phyloP scores from a whole-genome alignment of 2,888 invertebrate genomes.

The Diploptera punctata region DNA sequence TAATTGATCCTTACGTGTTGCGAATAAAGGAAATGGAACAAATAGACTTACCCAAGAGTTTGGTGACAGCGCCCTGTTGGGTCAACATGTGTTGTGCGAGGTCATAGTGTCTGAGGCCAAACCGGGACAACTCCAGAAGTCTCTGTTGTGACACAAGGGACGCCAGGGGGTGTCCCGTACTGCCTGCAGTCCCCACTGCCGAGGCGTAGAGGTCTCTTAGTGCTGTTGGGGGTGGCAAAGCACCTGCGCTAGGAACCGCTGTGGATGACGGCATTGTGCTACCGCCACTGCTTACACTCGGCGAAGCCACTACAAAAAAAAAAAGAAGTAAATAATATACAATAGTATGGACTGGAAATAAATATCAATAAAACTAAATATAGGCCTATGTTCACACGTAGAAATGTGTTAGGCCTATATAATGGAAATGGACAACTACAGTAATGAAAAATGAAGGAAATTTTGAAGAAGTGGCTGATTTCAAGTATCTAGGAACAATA shows the following conservation, averaged over 20 bases:
- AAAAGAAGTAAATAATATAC: constrained; percentile 53
- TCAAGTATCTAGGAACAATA: too few species aligned
- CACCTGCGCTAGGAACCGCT: constrained; percentile 48
- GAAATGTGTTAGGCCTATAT: too few species aligned
- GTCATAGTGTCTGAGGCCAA: constrained; percentile 85
- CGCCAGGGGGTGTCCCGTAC: constrained; percentile 65
- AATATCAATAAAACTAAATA: too few species aligned
- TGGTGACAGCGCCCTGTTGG: constrained; percentile 85
- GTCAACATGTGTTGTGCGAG: constrained; percentile 89
- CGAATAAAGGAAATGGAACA: too few species aligned
- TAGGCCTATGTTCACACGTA: too few species aligned
- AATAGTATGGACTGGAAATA: too few species aligned
- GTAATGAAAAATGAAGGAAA: too few species aligned
- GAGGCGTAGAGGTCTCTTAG: constrained; percentile 59
- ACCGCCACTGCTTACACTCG: constrained; percentile 49
- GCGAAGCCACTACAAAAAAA: constrained; percentile 60
- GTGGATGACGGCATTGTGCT: constrained; percentile 46
- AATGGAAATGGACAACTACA: too few species aligned
- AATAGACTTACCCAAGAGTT: constrained; percentile 87
- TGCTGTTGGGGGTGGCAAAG: constrained; percentile 52
- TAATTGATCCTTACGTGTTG: too few species aligned
- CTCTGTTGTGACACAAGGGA: constrained; percentile 74
- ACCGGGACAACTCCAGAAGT: constrained; percentile 75
- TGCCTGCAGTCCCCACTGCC: neutral
- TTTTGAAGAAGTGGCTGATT: too few species aligned